phyloP scores from a whole-genome alignment of 2,888 invertebrate species.

The Andrena dorsata region DNA sequence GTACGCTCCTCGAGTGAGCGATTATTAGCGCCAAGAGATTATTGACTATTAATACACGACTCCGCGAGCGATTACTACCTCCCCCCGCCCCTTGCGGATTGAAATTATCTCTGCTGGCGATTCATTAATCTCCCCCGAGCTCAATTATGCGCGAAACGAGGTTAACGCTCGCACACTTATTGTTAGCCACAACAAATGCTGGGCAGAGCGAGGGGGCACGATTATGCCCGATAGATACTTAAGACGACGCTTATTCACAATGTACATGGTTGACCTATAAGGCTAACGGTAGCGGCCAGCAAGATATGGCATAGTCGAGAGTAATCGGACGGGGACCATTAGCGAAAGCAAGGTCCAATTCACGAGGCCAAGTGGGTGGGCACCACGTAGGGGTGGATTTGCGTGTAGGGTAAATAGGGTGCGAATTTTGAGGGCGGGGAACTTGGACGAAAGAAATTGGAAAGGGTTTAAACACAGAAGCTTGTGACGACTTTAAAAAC shows the following conservation, averaged over 20 bases:
- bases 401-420: no score
- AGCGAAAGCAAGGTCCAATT: slow-evolving; percentile 72
- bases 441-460: no score
- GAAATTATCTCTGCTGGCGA: slow-evolving; percentile 1
- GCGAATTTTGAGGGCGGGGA: no score
- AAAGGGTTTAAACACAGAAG: no score
- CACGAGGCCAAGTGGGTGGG: slow-evolving; percentile 72
- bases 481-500: no score
- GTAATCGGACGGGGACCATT: slow-evolving; percentile 71
- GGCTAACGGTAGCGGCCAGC: slow-evolving; percentile 34
- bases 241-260: slow-evolving; percentile 51
- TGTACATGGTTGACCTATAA: slow-evolving; percentile 55
- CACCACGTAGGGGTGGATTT: no score
- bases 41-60: not conserved
- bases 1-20: not conserved
- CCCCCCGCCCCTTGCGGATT: not conserved
- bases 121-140: slow-evolving; percentile 19
- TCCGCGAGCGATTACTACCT: not conserved
- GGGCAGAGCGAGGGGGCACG: slow-evolving; percentile 3
- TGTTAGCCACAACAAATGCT: slow-evolving; percentile 26
- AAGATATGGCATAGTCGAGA: slow-evolving; percentile 71
- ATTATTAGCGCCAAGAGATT: not conserved
- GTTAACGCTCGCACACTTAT: slow-evolving; percentile 15
- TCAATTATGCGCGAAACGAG: slow-evolving; percentile 44
- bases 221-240: slow-evolving; percentile 43